These are phyloP conservation scores for Congeria kusceri DNA, from an alignment of 2,888 invertebrate species.

Conservation along the genomic window DNA sequence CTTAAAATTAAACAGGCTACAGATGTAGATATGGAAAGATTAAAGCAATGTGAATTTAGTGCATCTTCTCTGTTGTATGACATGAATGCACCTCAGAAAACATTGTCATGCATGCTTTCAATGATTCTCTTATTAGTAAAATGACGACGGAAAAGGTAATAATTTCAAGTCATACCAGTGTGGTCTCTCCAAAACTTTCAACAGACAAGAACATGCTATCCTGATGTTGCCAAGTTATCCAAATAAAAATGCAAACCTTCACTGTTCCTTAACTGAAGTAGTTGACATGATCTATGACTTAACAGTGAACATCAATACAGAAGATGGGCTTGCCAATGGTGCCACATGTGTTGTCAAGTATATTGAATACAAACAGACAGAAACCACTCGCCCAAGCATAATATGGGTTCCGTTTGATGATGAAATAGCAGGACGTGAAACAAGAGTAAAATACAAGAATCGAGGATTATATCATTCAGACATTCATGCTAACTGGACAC, in stretches of 20 bases:
- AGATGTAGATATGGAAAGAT: conserved; percentile 34
- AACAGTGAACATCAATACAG: conserved; percentile 49
- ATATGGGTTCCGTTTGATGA: conserved; percentile 55
- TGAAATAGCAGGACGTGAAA: conserved; percentile 29
- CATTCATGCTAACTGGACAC: conserved; percentile 51
- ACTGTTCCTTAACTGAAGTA: conserved; percentile 20
- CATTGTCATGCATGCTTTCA: conserved; percentile 33
- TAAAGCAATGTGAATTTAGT: conserved; percentile 24
- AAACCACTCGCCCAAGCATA: conserved; percentile 49
- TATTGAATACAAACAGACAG: conserved; percentile 43
- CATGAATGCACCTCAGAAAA: conserved; percentile 35
- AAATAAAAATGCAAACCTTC: too few species aligned
- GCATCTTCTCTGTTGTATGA: conserved; percentile 13
- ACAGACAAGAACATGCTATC: too few species aligned
- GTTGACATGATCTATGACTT: conserved; percentile 41
- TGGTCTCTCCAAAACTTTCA: too few species aligned
- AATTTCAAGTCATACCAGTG: too few species aligned
- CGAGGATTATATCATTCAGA: conserved; percentile 31
- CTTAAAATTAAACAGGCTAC: conserved; percentile 45
- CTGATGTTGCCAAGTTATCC: too few species aligned
- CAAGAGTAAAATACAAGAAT: conserved; percentile 45
- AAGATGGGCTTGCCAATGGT: conserved; percentile 61
- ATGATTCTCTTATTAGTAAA: too few species aligned
- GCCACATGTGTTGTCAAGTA: conserved; percentile 48
- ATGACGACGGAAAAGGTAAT: too few species aligned